A percentile compares a stretch with the other conserved stretches of the same genome.
These are phyloP conservation scores for Proteles cristata DNA, from an alignment of 2,113 vertebrate species.

Conservation along the genomic window DNA sequence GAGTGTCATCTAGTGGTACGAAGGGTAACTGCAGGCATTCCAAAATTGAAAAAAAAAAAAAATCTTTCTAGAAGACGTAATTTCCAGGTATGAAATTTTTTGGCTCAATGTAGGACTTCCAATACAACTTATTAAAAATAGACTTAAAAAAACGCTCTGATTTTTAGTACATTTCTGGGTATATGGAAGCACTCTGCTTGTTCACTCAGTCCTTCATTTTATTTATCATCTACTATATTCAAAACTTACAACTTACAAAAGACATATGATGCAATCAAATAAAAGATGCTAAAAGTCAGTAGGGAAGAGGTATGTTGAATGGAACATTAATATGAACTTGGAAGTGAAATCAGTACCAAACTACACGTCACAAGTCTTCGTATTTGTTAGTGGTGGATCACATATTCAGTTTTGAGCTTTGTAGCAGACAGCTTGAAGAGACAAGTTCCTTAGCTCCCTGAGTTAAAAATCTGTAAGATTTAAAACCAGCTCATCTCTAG, in stretches of 20 bases:
- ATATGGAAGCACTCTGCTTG: background rate
- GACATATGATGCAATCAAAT: background rate
- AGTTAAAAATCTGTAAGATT: background rate
- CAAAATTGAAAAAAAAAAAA: background rate
- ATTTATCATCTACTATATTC: background rate
- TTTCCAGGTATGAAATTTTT: background rate
- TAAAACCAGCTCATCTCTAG: background rate
- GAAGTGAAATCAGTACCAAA: background rate
- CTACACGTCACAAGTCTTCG: background rate
- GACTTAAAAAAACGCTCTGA: no score
- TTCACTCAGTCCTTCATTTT: background rate
- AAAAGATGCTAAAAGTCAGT: background rate
- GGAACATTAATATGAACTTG: background rate
- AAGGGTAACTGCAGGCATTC: slow-evolving; percentile 7
- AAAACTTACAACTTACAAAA: background rate
- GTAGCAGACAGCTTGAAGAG: background rate
- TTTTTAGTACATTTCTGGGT: background rate
- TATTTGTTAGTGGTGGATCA: background rate
- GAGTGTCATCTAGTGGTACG: slow-evolving; percentile 48
- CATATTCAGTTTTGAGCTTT: background rate
- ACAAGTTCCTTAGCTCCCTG: background rate
- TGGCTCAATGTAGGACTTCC: background rate
- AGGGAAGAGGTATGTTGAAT: background rate
- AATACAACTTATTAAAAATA: background rate
- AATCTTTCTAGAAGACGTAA: background rate